Base-by-base conservation (phyloP, 64 coral and sea anemone genomes). In the Porites lutea region DNA sequence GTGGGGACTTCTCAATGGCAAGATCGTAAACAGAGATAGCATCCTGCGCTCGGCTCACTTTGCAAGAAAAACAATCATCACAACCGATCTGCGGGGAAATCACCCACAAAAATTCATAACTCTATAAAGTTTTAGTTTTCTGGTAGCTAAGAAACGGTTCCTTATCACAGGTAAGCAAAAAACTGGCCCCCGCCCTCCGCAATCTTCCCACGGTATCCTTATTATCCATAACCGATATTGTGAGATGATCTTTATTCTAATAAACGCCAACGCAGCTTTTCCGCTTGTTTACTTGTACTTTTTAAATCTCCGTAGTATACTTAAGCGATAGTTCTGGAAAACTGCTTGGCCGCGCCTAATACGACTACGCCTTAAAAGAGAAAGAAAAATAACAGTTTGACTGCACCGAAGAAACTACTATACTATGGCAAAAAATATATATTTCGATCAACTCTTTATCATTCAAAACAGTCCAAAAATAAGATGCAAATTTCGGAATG, bases 401-500 rank as follows among this genome's bases (percentile, higher is more conserved):
- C 61, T 9, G 73, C 46, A 68, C 8, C 46, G 13, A 12, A 18
- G 81, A n/a, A 68, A 69, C 81, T 51, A 52, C 27, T 37, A 37
- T 37, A 37, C 27, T 37, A 37, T 37, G 16, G 63, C 61, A 14
- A 66, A 66, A 65, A 83, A 83, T 69, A 67, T 52, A 16, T 6
- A 21, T 21, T 84, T 68, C 62, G 18, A 51, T 10, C 8, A 18
- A 47, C 37, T 22, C 63, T 67, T 69, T 84, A 46, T 68, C 65
- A 67, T 68, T 68, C 61, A 67, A 84, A 84, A 68, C 61, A 84
- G 63, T 69, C 61, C 37, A 51, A 48, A 50, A 63, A 59, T 62
- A 54, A 86, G 89, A 87, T 97, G 91, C 95, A 81, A 91, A 90
- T 94, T 68, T 94, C 81, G 65, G 48, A 51, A 82, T 97, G 91